Evolutionary conservation across 2,888 invertebrate species (phyloP).

Genomic region (Chaetogeoica ovagalla): DNA sequence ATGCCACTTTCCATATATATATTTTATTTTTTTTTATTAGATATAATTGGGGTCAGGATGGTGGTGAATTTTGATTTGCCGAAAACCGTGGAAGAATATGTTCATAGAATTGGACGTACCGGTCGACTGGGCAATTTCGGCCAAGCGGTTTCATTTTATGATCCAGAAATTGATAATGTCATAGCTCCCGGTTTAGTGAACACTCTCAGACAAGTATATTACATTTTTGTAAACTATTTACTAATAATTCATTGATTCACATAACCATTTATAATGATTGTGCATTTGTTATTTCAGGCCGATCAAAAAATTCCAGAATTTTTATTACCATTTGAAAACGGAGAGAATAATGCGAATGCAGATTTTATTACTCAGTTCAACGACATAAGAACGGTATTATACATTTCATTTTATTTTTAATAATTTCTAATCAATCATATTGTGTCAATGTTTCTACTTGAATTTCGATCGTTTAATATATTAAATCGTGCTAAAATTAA

Average conservation of each 20-base stretch:
- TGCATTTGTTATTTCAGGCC: background rate
- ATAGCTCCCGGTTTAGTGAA: conserved; percentile 70
- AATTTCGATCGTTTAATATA: too few species aligned
- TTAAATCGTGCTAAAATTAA: too few species aligned
- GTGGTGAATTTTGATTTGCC: conserved; percentile 95
- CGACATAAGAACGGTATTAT: conserved; percentile 21
- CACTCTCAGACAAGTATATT: conserved; percentile 68
- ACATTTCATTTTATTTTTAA: background rate
- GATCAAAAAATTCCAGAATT: conserved; percentile 24
- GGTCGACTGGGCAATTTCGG: conserved; percentile 91
- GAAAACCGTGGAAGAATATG: conserved; percentile 87
- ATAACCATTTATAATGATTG: background rate
- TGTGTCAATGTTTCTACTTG: too few species aligned
- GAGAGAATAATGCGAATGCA: background rate
- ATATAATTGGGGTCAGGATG: conserved; percentile 83
- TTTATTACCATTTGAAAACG: background rate
- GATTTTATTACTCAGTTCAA: background rate
- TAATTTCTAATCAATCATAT: background rate
- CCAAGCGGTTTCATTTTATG: conserved; percentile 83
- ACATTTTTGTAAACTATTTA: background rate
- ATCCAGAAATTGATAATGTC: conserved; percentile 65
- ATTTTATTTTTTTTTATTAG: conserved; percentile 61
- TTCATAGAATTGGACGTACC: conserved; percentile 92
- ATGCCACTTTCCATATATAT: too few species aligned
- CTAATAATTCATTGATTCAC: background rate